These are phyloP conservation scores for Pogonus chalceus DNA, from an alignment of 1,140 invertebrate genomes.

Conservation along the genomic window DNA sequence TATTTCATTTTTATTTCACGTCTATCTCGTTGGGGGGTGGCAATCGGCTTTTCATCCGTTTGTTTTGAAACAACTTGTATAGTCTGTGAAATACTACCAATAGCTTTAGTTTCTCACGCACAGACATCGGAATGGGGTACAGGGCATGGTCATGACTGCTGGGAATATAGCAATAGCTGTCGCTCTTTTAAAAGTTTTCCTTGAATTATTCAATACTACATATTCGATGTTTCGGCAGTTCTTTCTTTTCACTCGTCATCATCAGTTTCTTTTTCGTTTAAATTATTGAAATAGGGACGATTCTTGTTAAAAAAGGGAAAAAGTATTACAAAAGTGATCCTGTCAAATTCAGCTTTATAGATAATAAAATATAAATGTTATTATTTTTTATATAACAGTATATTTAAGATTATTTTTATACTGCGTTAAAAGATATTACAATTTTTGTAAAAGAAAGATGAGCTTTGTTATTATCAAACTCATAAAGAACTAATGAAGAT, in stretches of 20 bases:
- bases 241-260: not conserved
- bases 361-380: no score
- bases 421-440: no score
- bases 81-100: no score
- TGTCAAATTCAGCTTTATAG: not conserved
- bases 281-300: not conserved
- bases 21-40: not conserved
- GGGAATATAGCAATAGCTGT: conserved; percentile 5
- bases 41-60: no score
- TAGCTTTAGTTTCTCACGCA: not conserved
- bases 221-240: conserved; percentile 2
- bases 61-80: no score
- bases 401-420: no score
- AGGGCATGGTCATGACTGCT: not conserved
- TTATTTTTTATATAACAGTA: no score
- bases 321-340: not conserved
- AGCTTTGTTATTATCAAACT: no score
- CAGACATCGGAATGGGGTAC: not conserved
- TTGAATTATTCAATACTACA: conserved; percentile 2
- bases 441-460: no score
- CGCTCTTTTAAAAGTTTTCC: conserved; percentile 1
- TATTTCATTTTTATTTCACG: not conserved
- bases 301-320: not conserved
- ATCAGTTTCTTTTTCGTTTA: not conserved
- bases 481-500: no score